Evolutionary conservation across 2,113 vertebrate species (phyloP), one percentile per base, ranked within the genome.

Genomic region (Aegithalos caudatus): DNA sequence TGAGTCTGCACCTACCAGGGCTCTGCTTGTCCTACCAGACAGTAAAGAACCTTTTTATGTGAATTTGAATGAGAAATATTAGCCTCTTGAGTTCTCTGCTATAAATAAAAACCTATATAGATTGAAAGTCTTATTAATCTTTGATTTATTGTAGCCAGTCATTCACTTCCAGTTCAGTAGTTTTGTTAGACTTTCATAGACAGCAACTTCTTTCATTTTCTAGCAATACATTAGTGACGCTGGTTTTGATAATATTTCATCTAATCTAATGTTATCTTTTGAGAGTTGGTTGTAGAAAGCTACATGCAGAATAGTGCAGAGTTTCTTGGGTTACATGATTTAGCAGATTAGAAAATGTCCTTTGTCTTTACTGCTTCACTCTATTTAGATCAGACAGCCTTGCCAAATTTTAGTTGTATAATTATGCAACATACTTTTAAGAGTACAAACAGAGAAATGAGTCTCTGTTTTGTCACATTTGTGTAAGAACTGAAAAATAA

Each of bases 101-200:
- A 84, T 86, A 94, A 95, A 97, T 92, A 92, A 95, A 95, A 92
- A 19, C 5, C 53, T 50, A 69, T 62, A 66, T 62, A 95, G 62
- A 94, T 70, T 66, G 84, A 96, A 91, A 93, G 42, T 35, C 44
- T 76, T 90, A 76, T 81, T 95, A 84, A 86, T 73, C 53, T 80
- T 94, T 90, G 64, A 94, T 93, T 93, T 92, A 81, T 80, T 64
- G 61, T 54, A 95, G 86, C 42, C 60, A 64, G 72, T 82, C 79
- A 86, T 60, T 54, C 81, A 56, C 91, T 97, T 96, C 76, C 81
- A 81, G 38, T 94, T 95, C 50, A 62, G 91, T 89, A 95, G 82
- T 72, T 94, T 89, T 83, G 78, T 92, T 94, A 53, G 38, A 51
- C 51, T 85, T 94, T 81, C 82, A 91, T 54, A 89, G 85, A 64